These are phyloP conservation scores for Stegana nigrithorax DNA, from an alignment of 2,888 invertebrate genomes.

Conservation along the genomic window DNA sequence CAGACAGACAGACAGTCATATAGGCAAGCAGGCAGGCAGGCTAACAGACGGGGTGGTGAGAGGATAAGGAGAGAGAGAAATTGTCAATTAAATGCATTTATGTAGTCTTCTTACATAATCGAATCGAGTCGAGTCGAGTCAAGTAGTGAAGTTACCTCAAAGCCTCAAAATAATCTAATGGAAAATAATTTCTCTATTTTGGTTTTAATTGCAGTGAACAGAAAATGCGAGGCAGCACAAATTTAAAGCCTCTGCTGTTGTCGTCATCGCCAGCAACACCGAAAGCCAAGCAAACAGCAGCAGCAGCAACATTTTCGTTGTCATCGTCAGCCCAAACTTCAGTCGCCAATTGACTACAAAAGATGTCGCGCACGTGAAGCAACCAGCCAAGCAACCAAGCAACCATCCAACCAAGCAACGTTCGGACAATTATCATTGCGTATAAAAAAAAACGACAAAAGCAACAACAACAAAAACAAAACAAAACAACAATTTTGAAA, in stretches of 20 bases:
- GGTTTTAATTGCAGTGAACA: constrained; percentile 1
- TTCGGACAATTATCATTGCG: too few species aligned
- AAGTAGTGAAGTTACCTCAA: background rate
- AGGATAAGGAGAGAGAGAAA: too few species aligned
- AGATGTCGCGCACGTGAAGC: background rate
- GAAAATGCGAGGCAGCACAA: constrained; percentile 3
- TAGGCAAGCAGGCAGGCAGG: background rate
- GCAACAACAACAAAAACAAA: background rate
- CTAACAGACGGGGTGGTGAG: too few species aligned
- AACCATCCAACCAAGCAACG: too few species aligned
- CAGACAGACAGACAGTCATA: background rate
- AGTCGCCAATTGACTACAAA: background rate
- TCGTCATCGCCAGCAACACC: background rate
- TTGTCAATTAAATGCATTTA: background rate
- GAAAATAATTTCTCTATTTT: background rate
- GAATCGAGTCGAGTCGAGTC: background rate
- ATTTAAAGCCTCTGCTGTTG: background rate
- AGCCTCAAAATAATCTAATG: background rate
- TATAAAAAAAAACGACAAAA: too few species aligned
- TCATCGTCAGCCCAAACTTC: background rate
- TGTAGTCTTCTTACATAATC: background rate
- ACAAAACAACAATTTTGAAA: background rate
- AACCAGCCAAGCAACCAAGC: too few species aligned
- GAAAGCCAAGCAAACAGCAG: background rate
- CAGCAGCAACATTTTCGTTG: background rate